phyloP scores from a whole-genome alignment of 2,113 vertebrate species.

The Phodopus roborovskii region DNA sequence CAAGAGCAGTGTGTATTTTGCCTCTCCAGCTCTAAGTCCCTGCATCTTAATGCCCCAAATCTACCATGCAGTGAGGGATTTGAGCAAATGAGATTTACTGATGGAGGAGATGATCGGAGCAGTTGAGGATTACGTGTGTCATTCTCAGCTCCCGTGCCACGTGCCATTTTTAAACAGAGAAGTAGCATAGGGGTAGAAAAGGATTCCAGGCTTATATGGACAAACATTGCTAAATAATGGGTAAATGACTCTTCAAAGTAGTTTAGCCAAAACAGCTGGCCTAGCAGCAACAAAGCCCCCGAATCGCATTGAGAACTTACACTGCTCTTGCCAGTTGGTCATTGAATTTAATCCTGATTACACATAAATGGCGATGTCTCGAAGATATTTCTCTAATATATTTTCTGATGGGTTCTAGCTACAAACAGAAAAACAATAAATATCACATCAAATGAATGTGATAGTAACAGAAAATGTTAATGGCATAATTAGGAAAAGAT shows the following conservation, averaged over 20 bases:
- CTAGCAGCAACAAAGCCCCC: background rate
- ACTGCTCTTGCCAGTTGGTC: slow-evolving; percentile 66
- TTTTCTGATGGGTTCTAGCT: slow-evolving; percentile 72
- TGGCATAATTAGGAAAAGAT: background rate
- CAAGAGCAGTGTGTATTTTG: background rate
- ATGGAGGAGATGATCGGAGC: background rate
- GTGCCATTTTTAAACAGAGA: background rate
- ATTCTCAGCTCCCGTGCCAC: no score
- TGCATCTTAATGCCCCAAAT: background rate
- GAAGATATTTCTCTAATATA: slow-evolving; percentile 51
- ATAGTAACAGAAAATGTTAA: background rate
- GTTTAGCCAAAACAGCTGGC: background rate
- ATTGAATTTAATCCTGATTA: slow-evolving; percentile 73
- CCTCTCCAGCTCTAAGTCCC: background rate
- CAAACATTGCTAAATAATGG: background rate
- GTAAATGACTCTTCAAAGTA: background rate
- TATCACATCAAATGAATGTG: slow-evolving; percentile 33
- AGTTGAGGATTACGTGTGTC: background rate
- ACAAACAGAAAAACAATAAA: background rate
- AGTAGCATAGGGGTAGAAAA: background rate
- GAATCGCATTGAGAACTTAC: slow-evolving; percentile 70
- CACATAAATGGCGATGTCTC: slow-evolving; percentile 77
- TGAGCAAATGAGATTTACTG: background rate
- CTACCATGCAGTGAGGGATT: background rate
- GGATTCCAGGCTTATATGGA: background rate